Base-by-base conservation (phyloP, 2,797 vertebrate genomes). In the Pseudochirops corinnae region DNA sequence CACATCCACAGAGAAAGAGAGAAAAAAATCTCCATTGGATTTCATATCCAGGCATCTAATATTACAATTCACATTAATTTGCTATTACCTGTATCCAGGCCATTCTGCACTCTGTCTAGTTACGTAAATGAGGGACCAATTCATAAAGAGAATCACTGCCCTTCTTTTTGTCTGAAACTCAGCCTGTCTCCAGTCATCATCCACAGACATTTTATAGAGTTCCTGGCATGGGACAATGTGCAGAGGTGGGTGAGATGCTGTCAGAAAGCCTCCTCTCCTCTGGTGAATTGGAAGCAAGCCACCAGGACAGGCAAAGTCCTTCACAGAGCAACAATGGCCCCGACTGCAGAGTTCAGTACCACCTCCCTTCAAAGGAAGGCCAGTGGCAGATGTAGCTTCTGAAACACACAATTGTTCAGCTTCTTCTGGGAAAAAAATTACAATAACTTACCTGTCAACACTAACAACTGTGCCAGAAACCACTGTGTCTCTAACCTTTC, bases 341-440 rank as follows among this genome's bases (percentile, higher is more conserved):
- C 28, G 90, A 14, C 55, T 53, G 67, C 55, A 93, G 56, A 55
- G 91, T 2, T 92, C 55, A 58, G 62, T 94, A 93, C 7, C 7
- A 46, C 13, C 94, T 93, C 53, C 5, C 4, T 95, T 91, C 21
- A 91, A 92, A 95, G 46, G 91, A 29, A 58, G 57, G 46, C 4
- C 55, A n/a, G 1, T 93, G 90, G 57, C 94, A 95, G 53, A 96
- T 1, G 24, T 6, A 95, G 91, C 39, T 28, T 87, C 13, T n/a
- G 67, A 95, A 95, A 56, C 91, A 50, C 6, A 28, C 2, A 0
- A 91, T 91, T 91, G 90, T 93, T 95, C 31, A 92, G 31, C 52
- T 95, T 52, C 29, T 94, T 57, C 52, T 93, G 46, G 55, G 92
- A 82, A 97, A 95, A 90, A 56, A n/a, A 91, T 87, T 55, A 93